Conservation (phyloP, 2,797 vertebrate species). For the Buceros bicornis region DNA sequence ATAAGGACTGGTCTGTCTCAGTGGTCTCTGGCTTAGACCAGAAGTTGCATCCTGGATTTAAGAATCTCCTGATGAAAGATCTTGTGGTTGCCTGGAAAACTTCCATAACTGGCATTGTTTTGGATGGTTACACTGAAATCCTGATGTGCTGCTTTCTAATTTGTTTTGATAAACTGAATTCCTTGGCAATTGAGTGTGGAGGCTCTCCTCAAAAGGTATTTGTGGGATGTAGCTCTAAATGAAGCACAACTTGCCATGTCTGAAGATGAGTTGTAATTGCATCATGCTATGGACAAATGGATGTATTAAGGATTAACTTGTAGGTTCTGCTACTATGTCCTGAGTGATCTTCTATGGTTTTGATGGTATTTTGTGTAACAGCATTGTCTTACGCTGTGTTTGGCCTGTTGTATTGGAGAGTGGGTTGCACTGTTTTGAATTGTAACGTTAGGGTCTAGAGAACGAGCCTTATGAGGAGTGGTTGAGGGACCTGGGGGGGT, state of each 20-base stretch:
- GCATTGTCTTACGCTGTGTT: not conserved
- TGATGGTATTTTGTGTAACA: not conserved
- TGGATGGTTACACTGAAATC: not conserved
- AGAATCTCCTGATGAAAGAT: not conserved
- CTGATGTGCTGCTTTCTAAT: not conserved
- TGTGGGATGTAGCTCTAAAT: not conserved
- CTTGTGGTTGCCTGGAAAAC: not conserved
- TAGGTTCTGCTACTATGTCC: not conserved
- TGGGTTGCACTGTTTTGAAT: not conserved
- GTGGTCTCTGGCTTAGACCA: not conserved
- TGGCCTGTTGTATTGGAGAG: not conserved
- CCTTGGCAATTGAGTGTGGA: not conserved
- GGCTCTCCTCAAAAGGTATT: not conserved
- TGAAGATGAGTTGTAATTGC: not conserved
- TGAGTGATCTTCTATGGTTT: not conserved
- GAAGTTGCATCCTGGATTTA: not conserved
- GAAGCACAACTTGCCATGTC: not conserved
- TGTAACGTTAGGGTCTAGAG: no score
- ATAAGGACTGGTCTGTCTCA: not conserved
- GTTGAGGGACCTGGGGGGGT: no score
- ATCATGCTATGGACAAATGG: accelerated
- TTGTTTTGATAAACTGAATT: not conserved
- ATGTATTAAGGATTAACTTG: not conserved
- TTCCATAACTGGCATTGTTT: not conserved
- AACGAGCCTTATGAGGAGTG: no score